A percentile compares a stretch with the other conserved stretches of the same genome.
These are phyloP conservation scores for Elephantulus edwardii DNA, from an alignment of 2,113 vertebrate genomes.

Conservation along the genomic window DNA sequence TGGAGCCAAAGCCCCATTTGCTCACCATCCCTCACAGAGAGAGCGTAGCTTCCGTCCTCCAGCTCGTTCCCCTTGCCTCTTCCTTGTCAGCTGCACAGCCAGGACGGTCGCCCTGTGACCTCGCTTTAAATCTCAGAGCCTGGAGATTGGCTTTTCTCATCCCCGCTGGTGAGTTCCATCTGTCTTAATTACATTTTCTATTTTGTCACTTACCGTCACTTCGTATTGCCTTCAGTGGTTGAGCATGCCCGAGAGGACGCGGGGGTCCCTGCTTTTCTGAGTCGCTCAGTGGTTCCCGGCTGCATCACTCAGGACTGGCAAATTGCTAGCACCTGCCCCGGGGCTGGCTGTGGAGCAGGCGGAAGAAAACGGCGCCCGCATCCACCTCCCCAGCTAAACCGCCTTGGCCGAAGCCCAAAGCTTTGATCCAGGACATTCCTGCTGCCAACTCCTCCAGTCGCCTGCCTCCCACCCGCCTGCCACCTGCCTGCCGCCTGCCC, in stretches of 20 bases:
- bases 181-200: conserved; percentile 69
- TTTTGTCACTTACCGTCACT: conserved; percentile 67
- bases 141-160: conserved; percentile 52
- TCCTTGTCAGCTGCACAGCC: not conserved
- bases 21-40: not conserved
- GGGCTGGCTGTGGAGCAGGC: not conserved
- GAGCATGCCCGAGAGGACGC: not conserved
- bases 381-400: conserved; percentile 45
- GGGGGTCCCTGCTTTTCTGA: not conserved
- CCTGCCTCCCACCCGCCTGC: too few species aligned
- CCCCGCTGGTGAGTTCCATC: conserved; percentile 49
- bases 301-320: conserved; percentile 40
- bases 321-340: conserved; percentile 57
- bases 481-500: not conserved
- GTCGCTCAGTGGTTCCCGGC: not conserved
- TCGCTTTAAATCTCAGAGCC: conserved; percentile 55
- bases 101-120: conserved; percentile 18
- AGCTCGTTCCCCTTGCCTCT: not conserved
- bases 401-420: conserved; percentile 39
- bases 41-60: not conserved
- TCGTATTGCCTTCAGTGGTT: conserved; percentile 51
- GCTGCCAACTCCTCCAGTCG: conserved; percentile 38
- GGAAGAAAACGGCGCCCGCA: not conserved
- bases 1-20: not conserved
- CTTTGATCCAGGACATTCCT: not conserved